Base-by-base conservation (phyloP, 1,140 invertebrate species). In the Drosophila triauraria region DNA sequence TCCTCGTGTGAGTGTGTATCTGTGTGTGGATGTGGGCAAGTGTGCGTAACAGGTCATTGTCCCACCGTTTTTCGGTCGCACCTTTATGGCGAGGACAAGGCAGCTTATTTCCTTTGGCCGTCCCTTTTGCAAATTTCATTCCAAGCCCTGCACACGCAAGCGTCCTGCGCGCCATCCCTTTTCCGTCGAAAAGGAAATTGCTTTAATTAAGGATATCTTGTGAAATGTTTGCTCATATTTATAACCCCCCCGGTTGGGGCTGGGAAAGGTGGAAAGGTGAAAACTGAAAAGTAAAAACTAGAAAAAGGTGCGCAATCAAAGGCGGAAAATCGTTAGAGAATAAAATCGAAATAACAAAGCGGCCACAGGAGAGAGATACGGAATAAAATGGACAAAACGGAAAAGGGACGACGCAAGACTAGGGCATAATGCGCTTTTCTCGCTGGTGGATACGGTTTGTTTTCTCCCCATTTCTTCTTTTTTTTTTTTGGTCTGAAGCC, bases 191-290 rank as follows among this genome's bases (percentile, higher is more conserved):
- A 58, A 76, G 86, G 86, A 91, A 91, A 86, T 86, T 69, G 78
- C 86, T 91, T 90, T 90, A 91, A 90, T 90, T 90, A 91, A 86
- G 82, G 79, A 82, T 90, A 90, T 85, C 86, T 90, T 78, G 68
- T 67, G 85, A 88, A 90, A 82, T 74, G 78, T 72, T 78, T 83
- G 80, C 81, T 90, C 75, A 90, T 90, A 90, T 90, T 90, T 90
- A 90, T 85, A 84, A 67, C 81, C 64, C 56, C 63, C 53, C 25
- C 53, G 62, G 20, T 25, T 32, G 32, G 32, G 8, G 59, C 12
- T 13, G 43, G 25, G 54, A 51, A 70, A 10, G 70, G 23, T 27
- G 38, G 51, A 60, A 57, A 70, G 56, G 70, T 74, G 58, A 70
- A 78, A 78, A 78, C 67, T 60, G 58, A 62, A 62, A 61, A 57